phyloP scores from a whole-genome alignment of 1,140 invertebrate genomes.

The Drosophila ogumai region DNA sequence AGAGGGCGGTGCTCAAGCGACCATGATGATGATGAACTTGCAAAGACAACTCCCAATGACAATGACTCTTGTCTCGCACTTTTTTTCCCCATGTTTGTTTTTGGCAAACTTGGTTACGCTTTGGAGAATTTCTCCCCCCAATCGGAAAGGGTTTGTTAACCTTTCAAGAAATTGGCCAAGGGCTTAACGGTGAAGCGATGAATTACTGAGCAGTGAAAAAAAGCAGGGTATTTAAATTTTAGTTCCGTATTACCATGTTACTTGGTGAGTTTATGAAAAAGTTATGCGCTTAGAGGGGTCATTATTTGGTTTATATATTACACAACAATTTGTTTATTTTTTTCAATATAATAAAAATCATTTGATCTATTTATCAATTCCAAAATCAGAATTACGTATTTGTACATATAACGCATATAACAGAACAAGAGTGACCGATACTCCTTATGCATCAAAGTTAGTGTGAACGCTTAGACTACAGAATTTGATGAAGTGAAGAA shows the following conservation, averaged over 20 bases:
- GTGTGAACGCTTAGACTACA: neutral
- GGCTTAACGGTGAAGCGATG: constrained; percentile 56
- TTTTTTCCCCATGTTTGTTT: constrained; percentile 21
- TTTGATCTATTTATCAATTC: neutral
- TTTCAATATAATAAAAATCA: neutral
- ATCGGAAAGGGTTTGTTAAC: constrained; percentile 66
- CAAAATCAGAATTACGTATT: neutral
- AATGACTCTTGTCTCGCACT: constrained; percentile 44
- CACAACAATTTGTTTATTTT: no score
- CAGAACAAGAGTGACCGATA: neutral
- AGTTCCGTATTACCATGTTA: neutral
- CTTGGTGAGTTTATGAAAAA: neutral
- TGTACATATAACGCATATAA: accelerated
- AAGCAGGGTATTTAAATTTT: neutral
- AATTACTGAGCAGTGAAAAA: constrained; percentile 25
- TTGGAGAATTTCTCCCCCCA: constrained; percentile 56
- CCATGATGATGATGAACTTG: constrained; percentile 74
- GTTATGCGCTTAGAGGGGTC: neutral
- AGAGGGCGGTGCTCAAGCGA: constrained; percentile 62
- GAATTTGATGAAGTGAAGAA: neutral
- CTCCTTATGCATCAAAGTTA: neutral
- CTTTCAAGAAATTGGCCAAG: constrained; percentile 56
- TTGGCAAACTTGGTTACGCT: constrained; percentile 71
- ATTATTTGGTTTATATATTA: neutral
- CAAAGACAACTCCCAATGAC: constrained; percentile 54